Base-by-base conservation (phyloP, 2,888 invertebrate genomes). In the Euplexia lucipara region DNA sequence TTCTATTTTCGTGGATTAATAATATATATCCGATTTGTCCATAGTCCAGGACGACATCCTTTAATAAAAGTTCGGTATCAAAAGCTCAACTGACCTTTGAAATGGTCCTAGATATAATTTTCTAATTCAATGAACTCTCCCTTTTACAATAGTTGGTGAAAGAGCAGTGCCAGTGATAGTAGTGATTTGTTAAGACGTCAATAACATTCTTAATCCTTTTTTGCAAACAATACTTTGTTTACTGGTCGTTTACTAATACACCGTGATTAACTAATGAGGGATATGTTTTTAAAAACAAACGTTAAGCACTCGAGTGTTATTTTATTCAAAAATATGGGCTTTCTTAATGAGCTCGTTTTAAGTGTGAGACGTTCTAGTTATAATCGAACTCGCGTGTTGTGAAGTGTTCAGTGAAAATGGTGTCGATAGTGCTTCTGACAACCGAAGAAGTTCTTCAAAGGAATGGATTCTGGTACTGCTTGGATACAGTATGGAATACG, bases 371-470 rank as follows among this genome's bases (percentile, higher is more conserved):
- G 47, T 30, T 44, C 53, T 70, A 81, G 60, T 77, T 64, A 45
- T 37, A 49, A 54, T 63, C 10, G n/a, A 52, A 45, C 58, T 10
- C 56, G 45, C 34, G 54, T 12, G 41, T 59, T 37, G 79, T 71
- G 47, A 63, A 77, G 75, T 77, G 54, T 44, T 67, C 26, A 58
- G 73, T 68, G 56, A 76, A 81, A 83, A 95, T 95, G 95, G 94
- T 95, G 71, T 93, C 94, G 44, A 81, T 90, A 78, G 86, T 93
- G 71, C 83, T 94, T 44, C 79, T 95, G 35, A 92, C 94, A 9
- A 95, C 94, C 0, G 95, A 95, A 79, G 94, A 95, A 71, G 87
- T 93, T 35, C 89, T 95, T 48, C 88, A 91, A 73, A 89, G 87
- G 81, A 95, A 95, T 86, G 83, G 81, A 57, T 94, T 89, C 81